Evolutionary conservation across 2,113 vertebrate species (phyloP).

Genomic region (Leptodactylus fuscus): DNA sequence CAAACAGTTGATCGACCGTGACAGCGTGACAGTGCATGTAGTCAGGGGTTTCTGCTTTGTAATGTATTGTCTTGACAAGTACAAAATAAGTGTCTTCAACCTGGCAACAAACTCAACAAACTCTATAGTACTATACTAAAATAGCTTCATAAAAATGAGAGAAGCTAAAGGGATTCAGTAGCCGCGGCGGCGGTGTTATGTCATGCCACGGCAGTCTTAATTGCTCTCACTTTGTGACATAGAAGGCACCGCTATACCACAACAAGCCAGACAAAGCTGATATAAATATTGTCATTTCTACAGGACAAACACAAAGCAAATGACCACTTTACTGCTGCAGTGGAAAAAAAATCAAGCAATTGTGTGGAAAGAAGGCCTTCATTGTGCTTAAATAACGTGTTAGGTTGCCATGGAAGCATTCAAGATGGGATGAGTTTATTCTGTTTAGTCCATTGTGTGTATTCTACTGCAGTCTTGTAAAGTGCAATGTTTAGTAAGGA

Average conservation of each 20-base stretch:
- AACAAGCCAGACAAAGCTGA: neutral
- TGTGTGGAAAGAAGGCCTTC: constrained; percentile 12
- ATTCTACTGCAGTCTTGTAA: neutral
- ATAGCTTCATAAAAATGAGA: too few relatives aligned
- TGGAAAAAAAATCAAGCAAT: constrained; percentile 22
- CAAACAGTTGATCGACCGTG: too few relatives aligned
- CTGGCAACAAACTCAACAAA: too few relatives aligned
- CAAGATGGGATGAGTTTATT: constrained; percentile 21
- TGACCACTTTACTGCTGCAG: neutral
- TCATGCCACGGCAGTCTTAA: neutral
- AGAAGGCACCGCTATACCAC: neutral
- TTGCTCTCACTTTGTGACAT: neutral
- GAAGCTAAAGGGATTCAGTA: neutral
- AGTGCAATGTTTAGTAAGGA: neutral
- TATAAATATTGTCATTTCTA: constrained; percentile 26
- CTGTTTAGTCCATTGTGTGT: neutral
- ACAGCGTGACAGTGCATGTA: too few relatives aligned
- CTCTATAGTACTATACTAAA: too few relatives aligned
- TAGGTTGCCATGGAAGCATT: neutral
- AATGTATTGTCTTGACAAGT: too few relatives aligned
- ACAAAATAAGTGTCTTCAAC: too few relatives aligned
- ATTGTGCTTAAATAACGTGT: constrained; percentile 20
- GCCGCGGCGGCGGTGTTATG: neutral
- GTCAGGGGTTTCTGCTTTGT: too few relatives aligned
- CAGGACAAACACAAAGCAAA: constrained; percentile 14